A percentile compares a stretch with the other conserved stretches of the same genome.
phyloP scores from a whole-genome alignment of 2,797 vertebrate genomes.

The Scyliorhinus canicula region DNA sequence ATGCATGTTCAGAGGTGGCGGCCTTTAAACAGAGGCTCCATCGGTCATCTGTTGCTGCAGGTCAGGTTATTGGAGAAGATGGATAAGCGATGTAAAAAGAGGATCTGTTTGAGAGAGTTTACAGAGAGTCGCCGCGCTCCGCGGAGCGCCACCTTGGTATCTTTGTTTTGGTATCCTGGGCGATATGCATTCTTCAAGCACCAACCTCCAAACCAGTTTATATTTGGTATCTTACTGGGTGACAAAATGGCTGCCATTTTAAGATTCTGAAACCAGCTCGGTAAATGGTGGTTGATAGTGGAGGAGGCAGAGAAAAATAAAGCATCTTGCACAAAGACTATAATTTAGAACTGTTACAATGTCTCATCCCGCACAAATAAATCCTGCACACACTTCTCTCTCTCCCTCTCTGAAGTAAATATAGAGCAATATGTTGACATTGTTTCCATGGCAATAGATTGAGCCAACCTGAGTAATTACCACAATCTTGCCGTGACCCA shows the following conservation, averaged over 20 bases:
- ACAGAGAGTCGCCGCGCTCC: too few relatives aligned
- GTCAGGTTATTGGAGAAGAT: not conserved
- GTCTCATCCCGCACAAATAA: not conserved
- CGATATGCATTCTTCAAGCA: not conserved
- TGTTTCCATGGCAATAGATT: slow-evolving; percentile 12
- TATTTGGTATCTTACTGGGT: not conserved
- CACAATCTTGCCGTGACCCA: not conserved
- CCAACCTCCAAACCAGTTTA: not conserved
- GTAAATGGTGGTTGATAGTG: not conserved
- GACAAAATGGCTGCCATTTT: not conserved
- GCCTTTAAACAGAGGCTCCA: not conserved
- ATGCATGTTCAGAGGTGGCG: not conserved
- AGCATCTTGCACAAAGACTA: not conserved
- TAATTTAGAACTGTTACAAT: not conserved
- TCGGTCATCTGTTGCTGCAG: not conserved
- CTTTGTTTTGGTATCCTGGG: not conserved
- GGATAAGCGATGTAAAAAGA: too few relatives aligned
- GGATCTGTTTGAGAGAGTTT: too few relatives aligned
- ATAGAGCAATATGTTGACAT: not conserved
- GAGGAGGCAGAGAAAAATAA: not conserved
- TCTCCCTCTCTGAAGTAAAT: not conserved
- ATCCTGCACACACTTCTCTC: not conserved
- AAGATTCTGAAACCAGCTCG: not conserved
- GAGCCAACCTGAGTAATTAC: not conserved
- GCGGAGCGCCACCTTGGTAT: too few relatives aligned